Conservation (phyloP, 2,797 vertebrate species). For the Danio choprae region DNA sequence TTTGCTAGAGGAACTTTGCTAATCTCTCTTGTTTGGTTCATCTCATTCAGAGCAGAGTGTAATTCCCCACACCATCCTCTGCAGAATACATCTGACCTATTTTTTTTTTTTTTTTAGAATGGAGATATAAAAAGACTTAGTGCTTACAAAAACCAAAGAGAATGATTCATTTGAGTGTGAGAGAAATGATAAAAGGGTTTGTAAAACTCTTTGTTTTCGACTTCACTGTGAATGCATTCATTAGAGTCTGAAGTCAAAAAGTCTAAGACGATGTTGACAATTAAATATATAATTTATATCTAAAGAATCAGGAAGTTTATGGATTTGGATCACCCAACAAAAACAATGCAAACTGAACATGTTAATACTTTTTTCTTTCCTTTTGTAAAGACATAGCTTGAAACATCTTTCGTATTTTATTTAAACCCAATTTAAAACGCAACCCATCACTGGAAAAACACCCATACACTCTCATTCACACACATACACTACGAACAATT, state of each 20-base stretch:
- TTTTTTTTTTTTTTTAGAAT: background rate
- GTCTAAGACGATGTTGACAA: background rate
- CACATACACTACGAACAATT: no score
- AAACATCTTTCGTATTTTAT: background rate
- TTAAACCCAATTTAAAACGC: no score
- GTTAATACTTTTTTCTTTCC: background rate
- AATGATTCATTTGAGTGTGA: background rate
- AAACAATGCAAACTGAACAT: background rate
- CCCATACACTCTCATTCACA: no score
- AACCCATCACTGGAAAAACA: no score
- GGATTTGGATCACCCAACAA: background rate
- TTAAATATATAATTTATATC: background rate
- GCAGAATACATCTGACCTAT: background rate
- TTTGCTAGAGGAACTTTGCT: slow-evolving; percentile 16
- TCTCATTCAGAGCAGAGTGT: slow-evolving; percentile 15
- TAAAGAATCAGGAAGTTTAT: background rate
- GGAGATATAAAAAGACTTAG: background rate
- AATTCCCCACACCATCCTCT: background rate
- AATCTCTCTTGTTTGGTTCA: slow-evolving; percentile 1
- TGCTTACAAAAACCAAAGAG: background rate
- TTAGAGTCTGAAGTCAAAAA: background rate
- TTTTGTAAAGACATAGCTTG: background rate
- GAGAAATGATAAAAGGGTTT: background rate
- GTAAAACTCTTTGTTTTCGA: background rate
- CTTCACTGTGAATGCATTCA: background rate